Conservation (phyloP, 1,140 invertebrate genomes). For the Hetaerina americana region DNA sequence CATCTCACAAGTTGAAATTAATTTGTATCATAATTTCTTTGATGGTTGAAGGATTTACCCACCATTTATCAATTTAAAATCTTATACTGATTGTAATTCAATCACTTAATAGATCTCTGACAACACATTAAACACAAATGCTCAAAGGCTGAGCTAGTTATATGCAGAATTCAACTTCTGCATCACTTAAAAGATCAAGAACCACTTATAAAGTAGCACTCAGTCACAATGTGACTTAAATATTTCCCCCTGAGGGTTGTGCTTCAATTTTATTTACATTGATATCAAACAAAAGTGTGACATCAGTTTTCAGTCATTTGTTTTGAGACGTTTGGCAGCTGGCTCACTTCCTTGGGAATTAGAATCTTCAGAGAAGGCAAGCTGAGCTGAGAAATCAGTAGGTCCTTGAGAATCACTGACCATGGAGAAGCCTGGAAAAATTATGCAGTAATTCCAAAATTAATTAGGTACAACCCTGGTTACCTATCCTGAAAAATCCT, state of each 20-base stretch:
- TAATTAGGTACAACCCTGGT: too few species aligned
- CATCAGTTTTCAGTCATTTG: conserved; percentile 16
- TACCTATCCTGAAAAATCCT: too few species aligned
- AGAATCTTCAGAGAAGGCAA: conserved; percentile 79
- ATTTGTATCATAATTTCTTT: too few species aligned
- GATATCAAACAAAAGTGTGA: too few species aligned
- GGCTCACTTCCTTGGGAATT: conserved; percentile 76
- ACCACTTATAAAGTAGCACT: not conserved
- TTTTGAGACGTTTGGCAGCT: conserved; percentile 61
- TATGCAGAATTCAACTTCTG: not conserved
- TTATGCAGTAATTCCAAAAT: conserved; percentile 8
- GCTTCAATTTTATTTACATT: not conserved
- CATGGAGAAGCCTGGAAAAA: conserved; percentile 62
- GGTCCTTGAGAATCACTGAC: conserved; percentile 78
- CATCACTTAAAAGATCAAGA: not conserved
- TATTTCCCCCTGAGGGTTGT: not conserved
- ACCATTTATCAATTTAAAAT: too few species aligned
- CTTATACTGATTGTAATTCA: too few species aligned
- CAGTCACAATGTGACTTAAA: not conserved
- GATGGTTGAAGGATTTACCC: too few species aligned
- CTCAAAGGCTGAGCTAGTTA: too few species aligned
- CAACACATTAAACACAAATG: too few species aligned
- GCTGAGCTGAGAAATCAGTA: conserved; percentile 67
- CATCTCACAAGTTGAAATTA: too few species aligned
- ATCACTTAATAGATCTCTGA: too few species aligned